Base-by-base conservation (phyloP, 2,113 vertebrate genomes). In the Psilopsiagon aymara region DNA sequence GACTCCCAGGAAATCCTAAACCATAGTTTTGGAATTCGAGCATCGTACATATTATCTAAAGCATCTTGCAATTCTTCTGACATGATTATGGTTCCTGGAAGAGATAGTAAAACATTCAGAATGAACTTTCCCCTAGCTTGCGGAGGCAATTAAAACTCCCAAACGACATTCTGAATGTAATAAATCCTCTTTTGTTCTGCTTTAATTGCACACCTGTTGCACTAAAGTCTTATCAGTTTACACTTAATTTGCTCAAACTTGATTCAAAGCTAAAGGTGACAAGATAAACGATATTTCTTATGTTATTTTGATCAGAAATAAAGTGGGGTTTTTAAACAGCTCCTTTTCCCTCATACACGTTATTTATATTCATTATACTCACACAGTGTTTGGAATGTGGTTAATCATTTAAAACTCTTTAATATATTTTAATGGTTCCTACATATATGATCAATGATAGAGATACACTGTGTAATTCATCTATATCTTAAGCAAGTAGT, bases 21-120 rank as follows among this genome's bases (percentile, higher is more conserved):
- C 98, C 98, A 99, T 21, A 97, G 82, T 51, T 97, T 97, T 6
- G 98, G 98, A 69, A 99, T 96, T 82, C 98, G 97, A 37, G 98
- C 98, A 13, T 99, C 97, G 57, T 98, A 99, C 96, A 98, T 98
- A 88, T 95, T 98, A 98, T 99, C 98, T n/a, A 99, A 97, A 24
- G 98, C 98, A 68, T 99, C 98, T 19, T 98, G 97, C 85, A 99
- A 92, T 82, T 98, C 98, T 97, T 99, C 98, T 20, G 98, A 98
- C 98, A 99, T 98, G 94, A 98, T 98, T 95, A 98, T 98, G 57
- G 98, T 98, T n/a, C 98, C 98, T 99, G 70, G 46, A 97, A 94
- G 59, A 93, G 81, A 92, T 93, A 94, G 83, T 84, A 88, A 94
- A 92, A 91, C 27, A 16, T 91, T 79, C 75, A 79, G 52, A 92